These are phyloP conservation scores for Pseudopipra pipra DNA, from an alignment of 2,113 vertebrate species.

Conservation along the genomic window DNA sequence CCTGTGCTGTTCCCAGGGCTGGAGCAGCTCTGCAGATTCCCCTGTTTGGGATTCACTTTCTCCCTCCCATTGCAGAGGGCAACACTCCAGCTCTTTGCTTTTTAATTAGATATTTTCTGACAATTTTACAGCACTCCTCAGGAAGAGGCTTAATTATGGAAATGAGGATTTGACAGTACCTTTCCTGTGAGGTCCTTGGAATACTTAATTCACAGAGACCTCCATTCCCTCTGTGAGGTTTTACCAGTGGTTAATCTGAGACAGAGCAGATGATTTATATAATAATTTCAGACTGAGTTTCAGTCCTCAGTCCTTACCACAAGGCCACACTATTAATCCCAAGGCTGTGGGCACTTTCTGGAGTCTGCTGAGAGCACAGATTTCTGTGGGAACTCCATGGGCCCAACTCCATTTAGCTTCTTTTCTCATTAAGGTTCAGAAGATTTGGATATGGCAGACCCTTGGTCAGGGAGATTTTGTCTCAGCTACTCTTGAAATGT, in stretches of 20 bases:
- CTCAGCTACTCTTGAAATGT: rapidly evolving
- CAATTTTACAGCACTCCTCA: neutral
- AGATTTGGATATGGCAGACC: neutral
- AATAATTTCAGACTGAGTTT: neutral
- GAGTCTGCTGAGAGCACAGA: rapidly evolving
- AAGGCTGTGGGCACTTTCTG: neutral
- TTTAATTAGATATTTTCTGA: neutral
- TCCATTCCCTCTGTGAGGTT: neutral
- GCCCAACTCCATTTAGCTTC: neutral
- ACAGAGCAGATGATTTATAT: neutral
- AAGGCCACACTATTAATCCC: neutral
- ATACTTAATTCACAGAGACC: neutral
- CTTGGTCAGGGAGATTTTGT: neutral
- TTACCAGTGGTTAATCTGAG: neutral
- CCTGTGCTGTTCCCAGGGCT: neutral
- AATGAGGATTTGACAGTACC: neutral
- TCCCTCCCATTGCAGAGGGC: neutral
- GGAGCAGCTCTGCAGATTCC: neutral
- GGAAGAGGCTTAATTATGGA: neutral
- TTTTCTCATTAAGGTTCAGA: neutral
- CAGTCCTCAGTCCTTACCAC: neutral
- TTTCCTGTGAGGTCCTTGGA: neutral
- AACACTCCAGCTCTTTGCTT: neutral
- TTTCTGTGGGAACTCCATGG: neutral
- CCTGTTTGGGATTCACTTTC: neutral